phyloP scores from a whole-genome alignment of 2,888 invertebrate genomes.

The Tortrix viridana region DNA sequence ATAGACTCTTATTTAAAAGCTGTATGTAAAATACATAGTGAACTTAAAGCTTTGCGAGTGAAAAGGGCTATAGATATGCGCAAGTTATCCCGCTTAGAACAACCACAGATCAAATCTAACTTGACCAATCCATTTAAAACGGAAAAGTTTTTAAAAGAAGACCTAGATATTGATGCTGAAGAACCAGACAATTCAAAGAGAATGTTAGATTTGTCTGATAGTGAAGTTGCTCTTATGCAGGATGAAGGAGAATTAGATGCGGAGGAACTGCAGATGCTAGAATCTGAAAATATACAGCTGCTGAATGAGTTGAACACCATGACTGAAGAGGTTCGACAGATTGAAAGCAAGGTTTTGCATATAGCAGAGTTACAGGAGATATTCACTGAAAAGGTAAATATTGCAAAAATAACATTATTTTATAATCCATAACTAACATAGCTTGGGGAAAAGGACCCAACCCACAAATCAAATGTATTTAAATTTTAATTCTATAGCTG shows the following conservation, averaged over 20 bases:
- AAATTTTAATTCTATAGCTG: no score
- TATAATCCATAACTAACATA: neutral
- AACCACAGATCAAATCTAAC: constrained; percentile 57
- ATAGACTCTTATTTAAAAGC: constrained; percentile 92
- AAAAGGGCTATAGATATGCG: constrained; percentile 93
- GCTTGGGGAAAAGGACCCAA: no score
- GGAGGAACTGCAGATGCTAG: constrained; percentile 96
- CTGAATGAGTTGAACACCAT: constrained; percentile 94
- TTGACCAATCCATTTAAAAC: constrained; percentile 65
- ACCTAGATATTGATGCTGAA: constrained; percentile 54
- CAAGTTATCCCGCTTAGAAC: constrained; percentile 89
- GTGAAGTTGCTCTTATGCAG: constrained; percentile 74
- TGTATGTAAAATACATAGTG: constrained; percentile 94
- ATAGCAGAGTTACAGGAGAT: constrained; percentile 98
- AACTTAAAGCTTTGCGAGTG: constrained; percentile 93
- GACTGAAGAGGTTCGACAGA: constrained; percentile 95
- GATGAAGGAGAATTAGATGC: constrained; percentile 89
- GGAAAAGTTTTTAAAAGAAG: constrained; percentile 53
- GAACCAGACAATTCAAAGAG: constrained; percentile 59
- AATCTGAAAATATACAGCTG: constrained; percentile 94
- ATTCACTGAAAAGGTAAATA: constrained; percentile 93
- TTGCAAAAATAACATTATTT: neutral
- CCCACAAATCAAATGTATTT: no score
- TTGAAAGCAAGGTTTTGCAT: constrained; percentile 96
- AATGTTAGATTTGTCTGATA: constrained; percentile 70